Evolutionary conservation across 2,888 invertebrate genomes (phyloP).

Genomic region (Cheilosia vernalis): DNA sequence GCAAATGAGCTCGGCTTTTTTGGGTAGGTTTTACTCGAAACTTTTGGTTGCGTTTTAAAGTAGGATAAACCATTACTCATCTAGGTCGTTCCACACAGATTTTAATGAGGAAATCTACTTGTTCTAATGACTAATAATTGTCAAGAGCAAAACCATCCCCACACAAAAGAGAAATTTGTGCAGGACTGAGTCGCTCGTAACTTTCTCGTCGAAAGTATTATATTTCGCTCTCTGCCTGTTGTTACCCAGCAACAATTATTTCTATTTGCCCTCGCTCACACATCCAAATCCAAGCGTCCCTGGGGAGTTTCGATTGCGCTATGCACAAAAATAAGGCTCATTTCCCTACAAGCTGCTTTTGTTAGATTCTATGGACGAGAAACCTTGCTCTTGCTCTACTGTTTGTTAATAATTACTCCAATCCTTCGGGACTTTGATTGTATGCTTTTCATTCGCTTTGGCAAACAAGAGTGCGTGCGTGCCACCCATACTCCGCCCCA

Average conservation of each 20-base stretch:
- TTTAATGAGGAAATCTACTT: too few relatives aligned
- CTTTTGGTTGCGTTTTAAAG: too few relatives aligned
- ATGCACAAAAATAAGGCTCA: conserved; percentile 45
- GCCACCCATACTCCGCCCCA: neutral
- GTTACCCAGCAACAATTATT: neutral
- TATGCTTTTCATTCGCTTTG: conserved; percentile 45
- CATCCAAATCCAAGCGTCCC: neutral
- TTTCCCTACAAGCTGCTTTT: conserved; percentile 38
- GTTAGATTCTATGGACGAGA: conserved; percentile 23
- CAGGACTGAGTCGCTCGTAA: too few relatives aligned
- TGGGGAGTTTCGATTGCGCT: conserved; percentile 14
- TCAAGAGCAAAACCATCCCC: too few relatives aligned
- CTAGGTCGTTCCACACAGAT: too few relatives aligned
- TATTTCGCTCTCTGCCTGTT: neutral
- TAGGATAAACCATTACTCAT: too few relatives aligned
- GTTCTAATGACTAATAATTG: too few relatives aligned
- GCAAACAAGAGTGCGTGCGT: neutral
- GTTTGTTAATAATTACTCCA: conserved; percentile 72
- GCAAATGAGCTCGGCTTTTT: too few relatives aligned
- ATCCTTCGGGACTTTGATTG: conserved; percentile 66
- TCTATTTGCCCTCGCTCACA: neutral
- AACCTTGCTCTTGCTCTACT: conserved; percentile 32
- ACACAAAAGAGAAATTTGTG: too few relatives aligned
- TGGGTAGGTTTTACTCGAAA: too few relatives aligned
- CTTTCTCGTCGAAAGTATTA: too few relatives aligned